Base-by-base conservation (phyloP, 1,140 invertebrate genomes). In the Forficula auricularia region DNA sequence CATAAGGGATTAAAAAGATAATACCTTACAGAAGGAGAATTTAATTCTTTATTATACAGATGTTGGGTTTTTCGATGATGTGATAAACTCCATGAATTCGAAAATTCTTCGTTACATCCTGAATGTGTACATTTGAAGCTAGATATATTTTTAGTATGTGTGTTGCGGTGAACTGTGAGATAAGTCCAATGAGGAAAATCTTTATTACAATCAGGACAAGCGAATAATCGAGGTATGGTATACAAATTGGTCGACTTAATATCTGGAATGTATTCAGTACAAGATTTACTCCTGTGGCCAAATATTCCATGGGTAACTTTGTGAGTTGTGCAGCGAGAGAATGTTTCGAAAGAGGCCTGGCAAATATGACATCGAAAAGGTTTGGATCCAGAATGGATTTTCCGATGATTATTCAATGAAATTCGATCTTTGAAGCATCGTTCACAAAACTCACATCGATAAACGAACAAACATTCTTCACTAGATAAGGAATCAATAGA, bases 91-190 rank as follows among this genome's bases (percentile, higher is more conserved):
- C 35, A 44, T 12, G 43, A 38, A 27, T 38, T 44, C 2, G 22
- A 9, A 31, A 44, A 44, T 35, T 38, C n/a, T 14, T 44, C 35
- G n/a, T 18, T n/a, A 31, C 43, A 44, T 40, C 10, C 43, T 44
- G 36, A 12, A 31, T 15, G 13, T 6, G 4, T 38, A 14, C 43
- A 31, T 31, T 30, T 44, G 36, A 22, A 20, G 34, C 40, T 10
- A 35, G 27, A 37, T 14, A 31, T 38, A 7, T 40, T 20, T n/a
- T 37, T 20, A 7, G 35, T 18, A 33, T 44, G 43, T 14, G n/a
- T 18, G 15, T 15, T 27, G 13, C 37, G 15, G 22, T 44, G 43
- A 0, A 44, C 37, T 1, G 43, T 27, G 14, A 44, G 43, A 13
- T 44, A 44, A 15, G 19, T 44, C 43, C 43, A 44, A 12, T 38